Conservation (phyloP, 2,797 vertebrate species). For the Chiloscyllium punctatum region DNA sequence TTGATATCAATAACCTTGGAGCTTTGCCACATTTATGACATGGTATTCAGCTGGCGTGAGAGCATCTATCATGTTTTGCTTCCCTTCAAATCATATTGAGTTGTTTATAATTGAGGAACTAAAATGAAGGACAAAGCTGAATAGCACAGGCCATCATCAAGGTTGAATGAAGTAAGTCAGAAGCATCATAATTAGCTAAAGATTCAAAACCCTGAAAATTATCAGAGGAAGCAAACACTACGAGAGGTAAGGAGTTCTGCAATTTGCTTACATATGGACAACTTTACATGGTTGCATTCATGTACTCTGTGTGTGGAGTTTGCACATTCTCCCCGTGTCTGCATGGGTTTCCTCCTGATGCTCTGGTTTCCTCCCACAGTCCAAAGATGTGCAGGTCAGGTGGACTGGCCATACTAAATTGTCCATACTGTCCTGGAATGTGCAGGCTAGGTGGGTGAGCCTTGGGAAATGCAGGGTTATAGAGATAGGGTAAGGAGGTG, state of each 20-base stretch:
- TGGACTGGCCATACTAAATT: no score
- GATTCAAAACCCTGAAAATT: neutral
- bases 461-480: no score
- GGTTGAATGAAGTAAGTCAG: neutral
- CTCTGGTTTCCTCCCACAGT: no score
- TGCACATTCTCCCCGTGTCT: no score
- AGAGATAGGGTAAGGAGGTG: no score
- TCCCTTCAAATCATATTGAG: neutral
- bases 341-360: no score
- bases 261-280: neutral
- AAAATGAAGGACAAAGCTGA: neutral
- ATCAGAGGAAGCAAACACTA: neutral
- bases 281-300: neutral
- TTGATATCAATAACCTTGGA: constrained; percentile 10
- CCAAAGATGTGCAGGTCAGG: no score
- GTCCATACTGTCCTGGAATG: no score
- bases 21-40: neutral
- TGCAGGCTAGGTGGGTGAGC: no score
- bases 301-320: no score
- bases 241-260: neutral
- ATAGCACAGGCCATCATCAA: neutral
- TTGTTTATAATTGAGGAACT: constrained; percentile 8
- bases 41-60: neutral
- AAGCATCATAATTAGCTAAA: neutral
- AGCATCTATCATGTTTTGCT: neutral